Evolutionary conservation across 2,888 invertebrate species (phyloP).

Genomic region (Melanophora roralis): DNA sequence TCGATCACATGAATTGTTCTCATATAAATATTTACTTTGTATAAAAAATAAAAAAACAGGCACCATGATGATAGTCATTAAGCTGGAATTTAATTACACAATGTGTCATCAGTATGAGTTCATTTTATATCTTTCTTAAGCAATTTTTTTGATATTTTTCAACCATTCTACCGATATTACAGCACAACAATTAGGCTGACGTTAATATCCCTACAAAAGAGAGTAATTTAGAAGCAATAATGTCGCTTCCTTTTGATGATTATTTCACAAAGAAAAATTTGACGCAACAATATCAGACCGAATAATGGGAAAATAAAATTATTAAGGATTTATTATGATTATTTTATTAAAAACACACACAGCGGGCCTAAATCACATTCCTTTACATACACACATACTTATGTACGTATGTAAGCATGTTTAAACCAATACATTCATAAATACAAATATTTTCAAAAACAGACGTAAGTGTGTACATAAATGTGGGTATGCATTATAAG

Average conservation of each 20-base stretch:
- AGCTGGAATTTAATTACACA: constrained; percentile 72
- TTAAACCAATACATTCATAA: neutral
- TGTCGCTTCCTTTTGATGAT: constrained; percentile 74
- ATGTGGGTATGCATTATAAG: neutral
- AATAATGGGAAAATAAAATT: constrained; percentile 67
- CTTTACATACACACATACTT: neutral
- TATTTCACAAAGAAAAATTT: neutral
- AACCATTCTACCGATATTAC: constrained; percentile 13
- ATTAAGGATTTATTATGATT: constrained; percentile 77
- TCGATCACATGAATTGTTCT: neutral
- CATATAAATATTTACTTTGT: constrained; percentile 17
- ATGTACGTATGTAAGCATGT: neutral
- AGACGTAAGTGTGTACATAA: neutral
- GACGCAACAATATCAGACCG: constrained; percentile 32
- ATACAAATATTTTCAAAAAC: neutral
- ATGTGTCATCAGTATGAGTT: constrained; percentile 65
- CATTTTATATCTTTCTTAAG: constrained; percentile 9
- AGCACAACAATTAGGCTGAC: constrained; percentile 29
- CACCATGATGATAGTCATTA: constrained; percentile 66
- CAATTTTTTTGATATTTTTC: constrained; percentile 17
- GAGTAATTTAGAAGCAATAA: constrained; percentile 34
- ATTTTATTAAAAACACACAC: constrained; percentile 76
- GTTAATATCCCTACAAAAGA: constrained; percentile 40
- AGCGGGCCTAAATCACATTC: constrained; percentile 62
- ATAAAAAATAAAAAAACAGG: constrained; percentile 11